Conservation (phyloP, 2,113 vertebrate species). For the Rhinopomastus cyanomelas region DNA sequence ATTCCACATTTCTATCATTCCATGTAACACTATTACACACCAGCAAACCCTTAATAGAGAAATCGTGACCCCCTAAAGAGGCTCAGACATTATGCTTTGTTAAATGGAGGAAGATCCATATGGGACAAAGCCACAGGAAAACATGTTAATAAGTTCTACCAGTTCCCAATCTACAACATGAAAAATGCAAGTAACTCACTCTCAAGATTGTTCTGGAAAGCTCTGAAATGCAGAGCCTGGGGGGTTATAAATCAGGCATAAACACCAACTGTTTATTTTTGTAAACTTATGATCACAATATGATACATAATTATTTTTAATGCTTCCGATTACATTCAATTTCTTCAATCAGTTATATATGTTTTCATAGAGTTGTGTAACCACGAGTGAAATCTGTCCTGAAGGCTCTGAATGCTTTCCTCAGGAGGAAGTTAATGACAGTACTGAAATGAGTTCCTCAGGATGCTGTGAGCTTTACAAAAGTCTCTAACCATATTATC, state of each 20-base stretch:
- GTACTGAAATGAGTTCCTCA: neutral
- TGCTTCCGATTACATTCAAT: neutral
- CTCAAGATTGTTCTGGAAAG: neutral
- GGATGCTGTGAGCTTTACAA: neutral
- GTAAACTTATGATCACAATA: neutral
- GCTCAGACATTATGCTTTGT: neutral
- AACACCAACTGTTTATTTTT: neutral
- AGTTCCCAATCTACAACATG: neutral
- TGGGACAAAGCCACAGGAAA: neutral
- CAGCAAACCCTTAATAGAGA: neutral
- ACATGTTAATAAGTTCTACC: neutral
- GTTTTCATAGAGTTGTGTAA: neutral
- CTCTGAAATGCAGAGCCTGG: neutral
- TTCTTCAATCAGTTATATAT: neutral
- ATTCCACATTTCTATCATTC: no score
- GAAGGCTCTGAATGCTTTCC: constrained; percentile 5
- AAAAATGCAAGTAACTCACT: neutral
- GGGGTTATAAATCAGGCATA: neutral
- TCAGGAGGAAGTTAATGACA: neutral
- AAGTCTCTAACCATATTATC: neutral
- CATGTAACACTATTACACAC: neutral
- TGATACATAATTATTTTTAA: neutral
- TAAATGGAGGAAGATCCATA: neutral
- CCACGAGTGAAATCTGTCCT: neutral
- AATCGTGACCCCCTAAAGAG: neutral